Conservation (phyloP, 2,113 vertebrate genomes). For the Plecturocebus donacophilus region DNA sequence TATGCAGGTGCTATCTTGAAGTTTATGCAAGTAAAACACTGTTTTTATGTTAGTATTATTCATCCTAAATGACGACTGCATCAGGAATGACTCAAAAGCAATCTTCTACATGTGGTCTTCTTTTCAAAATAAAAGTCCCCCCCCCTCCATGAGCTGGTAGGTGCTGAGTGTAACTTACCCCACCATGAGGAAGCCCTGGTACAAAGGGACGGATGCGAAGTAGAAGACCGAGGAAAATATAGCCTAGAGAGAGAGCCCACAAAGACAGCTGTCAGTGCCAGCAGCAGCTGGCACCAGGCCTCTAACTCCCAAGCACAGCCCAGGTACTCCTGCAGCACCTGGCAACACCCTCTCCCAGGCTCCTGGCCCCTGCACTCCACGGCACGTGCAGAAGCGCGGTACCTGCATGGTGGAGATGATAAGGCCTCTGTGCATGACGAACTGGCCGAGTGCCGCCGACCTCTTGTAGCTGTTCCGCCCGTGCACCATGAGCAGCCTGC, state of each 20-base stretch:
- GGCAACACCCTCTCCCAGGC: too few species aligned
- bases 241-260: slow-evolving; percentile 84
- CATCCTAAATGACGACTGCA: not conserved
- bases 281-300: not conserved
- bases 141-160: not conserved
- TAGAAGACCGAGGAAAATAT: slow-evolving; percentile 99
- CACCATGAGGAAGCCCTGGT: slow-evolving; percentile 99
- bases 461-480: slow-evolving; percentile 99
- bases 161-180: slow-evolving; percentile 87
- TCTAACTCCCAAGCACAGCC: not conserved
- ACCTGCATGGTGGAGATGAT: slow-evolving; percentile 99
- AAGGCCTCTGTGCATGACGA: slow-evolving; percentile 98
- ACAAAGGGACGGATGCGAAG: slow-evolving; percentile 97
- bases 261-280: not conserved
- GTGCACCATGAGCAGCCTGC: slow-evolving; percentile 96
- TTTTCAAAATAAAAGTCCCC: not conserved
- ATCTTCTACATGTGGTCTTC: not conserved
- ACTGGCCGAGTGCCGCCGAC: slow-evolving; percentile 96
- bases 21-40: not conserved
- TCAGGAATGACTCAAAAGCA: not conserved
- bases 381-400: slow-evolving; percentile 19
- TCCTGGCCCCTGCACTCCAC: too few species aligned
- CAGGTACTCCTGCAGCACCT: too few species aligned
- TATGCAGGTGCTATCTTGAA: not conserved
- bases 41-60: not conserved